phyloP scores from a whole-genome alignment of 2,113 vertebrate genomes.

The Choloepus hoffmanni region DNA sequence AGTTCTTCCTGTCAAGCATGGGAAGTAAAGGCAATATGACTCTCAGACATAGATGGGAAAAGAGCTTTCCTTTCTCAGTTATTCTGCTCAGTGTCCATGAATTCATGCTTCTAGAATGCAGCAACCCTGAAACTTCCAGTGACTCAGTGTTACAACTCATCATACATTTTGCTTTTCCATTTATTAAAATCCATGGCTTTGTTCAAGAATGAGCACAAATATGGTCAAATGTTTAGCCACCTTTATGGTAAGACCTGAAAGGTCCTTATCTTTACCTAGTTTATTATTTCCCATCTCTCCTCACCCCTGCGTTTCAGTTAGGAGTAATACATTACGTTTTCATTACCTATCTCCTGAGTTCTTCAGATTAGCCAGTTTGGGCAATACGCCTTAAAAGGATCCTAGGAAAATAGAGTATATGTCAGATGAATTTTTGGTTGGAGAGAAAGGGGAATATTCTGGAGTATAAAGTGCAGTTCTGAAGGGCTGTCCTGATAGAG shows the following conservation, averaged over 20 bases:
- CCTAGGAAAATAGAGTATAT: not conserved
- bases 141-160: not conserved
- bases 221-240: not conserved
- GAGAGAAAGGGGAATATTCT: not conserved
- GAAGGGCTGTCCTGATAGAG: not conserved
- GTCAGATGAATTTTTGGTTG: not conserved
- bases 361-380: not conserved
- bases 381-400: not conserved
- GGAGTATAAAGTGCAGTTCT: not conserved
- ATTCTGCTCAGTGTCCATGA: conserved; percentile 8
- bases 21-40: not conserved
- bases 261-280: not conserved
- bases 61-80: not conserved
- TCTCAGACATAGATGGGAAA: not conserved
- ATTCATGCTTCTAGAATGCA: not conserved
- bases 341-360: not conserved
- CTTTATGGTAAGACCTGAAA: not conserved
- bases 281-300: not conserved
- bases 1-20: conserved; percentile 58
- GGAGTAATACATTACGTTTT: not conserved
- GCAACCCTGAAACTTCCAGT: not conserved
- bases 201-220: not conserved
- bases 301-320: not conserved
- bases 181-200: conserved; percentile 10
- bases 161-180: not conserved